Evolutionary conservation across 2,113 vertebrate genomes (phyloP), one percentile per base, ranked within the genome.

Genomic region (Mungos mungo): DNA sequence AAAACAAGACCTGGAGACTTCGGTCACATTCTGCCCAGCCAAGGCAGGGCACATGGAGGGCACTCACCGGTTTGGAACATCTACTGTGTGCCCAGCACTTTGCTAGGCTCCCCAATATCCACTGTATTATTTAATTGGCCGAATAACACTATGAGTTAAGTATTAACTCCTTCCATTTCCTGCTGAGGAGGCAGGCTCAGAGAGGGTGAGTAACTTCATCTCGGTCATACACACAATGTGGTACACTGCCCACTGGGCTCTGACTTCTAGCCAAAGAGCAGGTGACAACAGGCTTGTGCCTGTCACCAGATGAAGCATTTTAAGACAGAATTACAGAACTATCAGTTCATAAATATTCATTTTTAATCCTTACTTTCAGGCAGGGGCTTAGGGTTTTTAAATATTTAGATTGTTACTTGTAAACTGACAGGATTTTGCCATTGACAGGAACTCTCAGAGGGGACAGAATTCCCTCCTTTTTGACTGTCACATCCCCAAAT

Each of bases 271-370:
- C 72, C 74, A 47, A 47, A 93, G 60, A 79, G 18, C 4, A 45
- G 79, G 69, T 0, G 38, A 35, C 35, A 16, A 74, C 38, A 92
- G 72, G 41, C 60, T 89, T 65, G 3, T 18, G 21, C 5, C 1
- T 80, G 63, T 66, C 88, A 83, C 63, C 0, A 1, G 45, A 94
- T 76, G 52, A 77, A 90, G 41, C 47, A 88, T 83, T 57, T 45
- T n/a, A 94, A 54, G 92, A 90, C 63, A 66, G 38, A 69, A n/a
- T 71, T 84, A 88, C 19, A 60, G 57, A 85, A 45, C 19, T 68
- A n/a, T 82, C 38, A 18, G 41, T 15, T 93, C 76, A 95, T 88
- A 90, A 63, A 95, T 96, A 97, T 79, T 96, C 60, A 91, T 89
- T 79, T 50, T 72, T 82, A 89, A 91, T 91, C 68, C 38, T 93